Evolutionary conservation across 2,888 invertebrate species (phyloP), one percentile per base, ranked within the genome.

Genomic region (Drosophila meridionalis): DNA sequence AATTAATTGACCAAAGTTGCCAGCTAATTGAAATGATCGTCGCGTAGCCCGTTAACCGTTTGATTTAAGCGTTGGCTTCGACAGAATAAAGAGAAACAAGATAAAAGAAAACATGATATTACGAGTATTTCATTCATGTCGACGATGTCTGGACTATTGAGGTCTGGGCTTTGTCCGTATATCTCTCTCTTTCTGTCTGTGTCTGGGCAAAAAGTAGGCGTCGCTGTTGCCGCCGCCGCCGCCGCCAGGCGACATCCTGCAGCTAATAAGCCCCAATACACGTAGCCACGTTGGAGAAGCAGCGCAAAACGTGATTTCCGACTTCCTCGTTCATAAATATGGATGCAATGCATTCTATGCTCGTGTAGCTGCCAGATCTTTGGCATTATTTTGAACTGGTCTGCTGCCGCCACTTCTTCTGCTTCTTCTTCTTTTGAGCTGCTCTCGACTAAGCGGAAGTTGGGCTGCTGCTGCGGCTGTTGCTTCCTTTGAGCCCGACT

Each of bases 281-380:
- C 85, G 77, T 83, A 74, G 40, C 42, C 36, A 30, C 28, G 48
- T 8, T 30, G 12, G 26, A 52, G 32, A 34, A 30, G 61, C 67
- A 64, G 30, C 69, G 67, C 76, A 61, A 78, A 76, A 87, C 87
- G 87, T 87, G 87, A 87, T 87, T 87, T 87, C 87, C 87, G 85
- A 87, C 78, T 87, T 87, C 87, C 87, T 87, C 73, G 81, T 87
- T 85, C 86, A 85, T 85, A 85, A 85, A 85, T 85, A 85, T 85
- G 75, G 80, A 85, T 85, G 85, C 40, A 40, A 28, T 43, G 69
- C 69, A 67, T 77, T 67, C 74, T 70, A 57, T 9, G 58, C 58
- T 36, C 45, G n/a, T 58, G 45, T 53, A 28, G 56, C 57, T 64
- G 60, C 66, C 66, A 69, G 59, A 61, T 61, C 38, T 57, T 20